These are phyloP conservation scores for Priocnemis perturbator DNA, from an alignment of 2,888 invertebrate genomes.

Conservation along the genomic window DNA sequence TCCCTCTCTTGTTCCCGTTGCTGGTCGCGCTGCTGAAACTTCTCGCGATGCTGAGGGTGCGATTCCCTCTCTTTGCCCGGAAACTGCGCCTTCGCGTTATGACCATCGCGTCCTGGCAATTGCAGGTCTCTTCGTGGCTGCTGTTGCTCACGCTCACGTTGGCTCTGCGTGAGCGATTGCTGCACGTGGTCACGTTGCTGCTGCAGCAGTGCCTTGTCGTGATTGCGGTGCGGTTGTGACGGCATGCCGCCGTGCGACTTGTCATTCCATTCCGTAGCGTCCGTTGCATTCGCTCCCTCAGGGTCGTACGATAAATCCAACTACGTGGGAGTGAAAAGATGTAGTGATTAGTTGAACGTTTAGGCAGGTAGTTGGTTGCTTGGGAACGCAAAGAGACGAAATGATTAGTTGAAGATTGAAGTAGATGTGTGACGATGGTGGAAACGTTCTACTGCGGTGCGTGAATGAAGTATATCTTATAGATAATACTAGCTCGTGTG, in stretches of 20 bases:
- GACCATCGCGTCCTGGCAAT: constrained; percentile 26
- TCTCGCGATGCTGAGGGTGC: background rate
- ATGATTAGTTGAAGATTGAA: no score
- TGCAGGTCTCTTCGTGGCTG: constrained; percentile 24
- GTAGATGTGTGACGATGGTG: background rate
- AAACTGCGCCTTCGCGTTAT: constrained; percentile 2
- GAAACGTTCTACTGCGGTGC: no score
- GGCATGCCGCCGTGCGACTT: constrained; percentile 41
- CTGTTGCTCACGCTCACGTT: constrained; percentile 42
- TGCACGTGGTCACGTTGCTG: constrained; percentile 31
- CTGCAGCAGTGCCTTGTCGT: constrained; percentile 38
- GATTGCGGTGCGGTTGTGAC: constrained; percentile 39
- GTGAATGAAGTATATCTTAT: no score
- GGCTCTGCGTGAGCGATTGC: constrained; percentile 33
- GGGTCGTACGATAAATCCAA: constrained; percentile 55
- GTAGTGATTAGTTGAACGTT: constrained; percentile 7
- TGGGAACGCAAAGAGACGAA: constrained; percentile 13
- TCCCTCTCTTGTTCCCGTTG: constrained; percentile 24
- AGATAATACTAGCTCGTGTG: no score
- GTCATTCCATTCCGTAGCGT: constrained; percentile 43
- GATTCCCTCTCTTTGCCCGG: background rate
- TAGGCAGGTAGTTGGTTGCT: constrained; percentile 4
- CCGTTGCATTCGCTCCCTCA: constrained; percentile 48
- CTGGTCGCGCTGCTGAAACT: background rate
- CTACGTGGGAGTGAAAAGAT: constrained; percentile 39